phyloP scores from a whole-genome alignment of 2,113 vertebrate genomes.

The Helogale parvula region DNA sequence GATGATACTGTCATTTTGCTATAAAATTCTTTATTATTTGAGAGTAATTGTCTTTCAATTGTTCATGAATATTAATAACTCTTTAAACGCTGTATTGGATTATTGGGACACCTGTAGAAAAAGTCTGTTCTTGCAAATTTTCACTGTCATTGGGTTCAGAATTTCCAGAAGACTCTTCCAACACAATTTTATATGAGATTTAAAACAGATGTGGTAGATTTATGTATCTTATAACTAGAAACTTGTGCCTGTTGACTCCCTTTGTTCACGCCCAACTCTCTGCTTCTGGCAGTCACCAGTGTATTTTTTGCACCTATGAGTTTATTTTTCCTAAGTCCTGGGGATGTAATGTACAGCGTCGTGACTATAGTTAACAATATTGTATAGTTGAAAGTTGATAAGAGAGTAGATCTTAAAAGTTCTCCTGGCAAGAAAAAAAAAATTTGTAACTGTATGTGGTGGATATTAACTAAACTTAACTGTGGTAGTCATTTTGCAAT shows the following conservation, averaged over 20 bases:
- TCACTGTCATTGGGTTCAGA: not conserved
- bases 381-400: not conserved
- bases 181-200: not conserved
- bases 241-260: not conserved
- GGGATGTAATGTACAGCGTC: not conserved
- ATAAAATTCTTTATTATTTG: not conserved
- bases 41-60: not conserved
- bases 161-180: not conserved
- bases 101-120: constrained; percentile 4
- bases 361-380: not conserved
- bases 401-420: not conserved
- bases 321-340: not conserved
- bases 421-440: not conserved
- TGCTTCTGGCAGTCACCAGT: not conserved
- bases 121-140: not conserved
- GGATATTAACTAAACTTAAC: not conserved
- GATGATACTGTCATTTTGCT: not conserved
- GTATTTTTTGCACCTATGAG: not conserved
- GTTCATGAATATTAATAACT: not conserved
- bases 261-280: not conserved
- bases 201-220: not conserved
- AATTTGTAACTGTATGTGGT: not conserved
- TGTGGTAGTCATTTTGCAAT: not conserved
- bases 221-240: not conserved
- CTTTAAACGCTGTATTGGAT: not conserved